Percentiles rank a stretch among this genome's conserved stretches.
Evolutionary conservation across 1,140 invertebrate genomes (phyloP).

Genomic region (Pteromalus puparum): DNA sequence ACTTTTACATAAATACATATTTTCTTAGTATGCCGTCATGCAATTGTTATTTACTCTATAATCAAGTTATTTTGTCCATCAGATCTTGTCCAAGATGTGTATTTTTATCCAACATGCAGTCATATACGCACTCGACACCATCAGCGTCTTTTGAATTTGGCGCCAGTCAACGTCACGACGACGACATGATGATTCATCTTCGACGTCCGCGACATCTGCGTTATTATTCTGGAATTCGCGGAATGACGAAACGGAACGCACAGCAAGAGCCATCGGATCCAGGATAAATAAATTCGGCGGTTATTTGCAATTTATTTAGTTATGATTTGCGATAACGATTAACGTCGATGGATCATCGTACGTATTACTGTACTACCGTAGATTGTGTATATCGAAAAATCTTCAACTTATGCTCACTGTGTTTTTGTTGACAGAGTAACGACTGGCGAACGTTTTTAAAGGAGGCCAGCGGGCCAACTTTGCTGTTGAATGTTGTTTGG

Average conservation of each 20-base stretch:
- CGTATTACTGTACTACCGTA: background rate
- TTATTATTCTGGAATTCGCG: slow-evolving; percentile 20
- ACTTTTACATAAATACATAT: too few relatives aligned
- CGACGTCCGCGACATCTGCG: background rate
- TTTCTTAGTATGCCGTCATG: too few relatives aligned
- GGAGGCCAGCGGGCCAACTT: slow-evolving; percentile 54
- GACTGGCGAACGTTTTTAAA: slow-evolving; percentile 44
- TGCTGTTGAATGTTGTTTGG: slow-evolving; percentile 38
- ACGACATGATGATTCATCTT: background rate
- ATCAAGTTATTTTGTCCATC: too few relatives aligned
- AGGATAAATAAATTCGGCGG: slow-evolving; percentile 51
- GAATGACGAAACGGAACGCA: slow-evolving; percentile 36
- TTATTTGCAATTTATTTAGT: slow-evolving; percentile 50
- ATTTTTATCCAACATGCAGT: too few relatives aligned
- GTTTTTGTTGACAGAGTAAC: slow-evolving; percentile 40
- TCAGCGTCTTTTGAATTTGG: slow-evolving; percentile 4
- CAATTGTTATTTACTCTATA: too few relatives aligned
- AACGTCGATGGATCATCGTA: slow-evolving; percentile 36
- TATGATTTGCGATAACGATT: slow-evolving; percentile 51
- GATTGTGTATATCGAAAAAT: background rate
- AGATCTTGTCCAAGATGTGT: too few relatives aligned
- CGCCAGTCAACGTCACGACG: background rate
- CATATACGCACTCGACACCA: too few relatives aligned
- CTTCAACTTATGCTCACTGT: background rate
- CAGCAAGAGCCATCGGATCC: slow-evolving; percentile 32